Base-by-base conservation (phyloP, 2,113 vertebrate genomes). In the Mungos mungo region DNA sequence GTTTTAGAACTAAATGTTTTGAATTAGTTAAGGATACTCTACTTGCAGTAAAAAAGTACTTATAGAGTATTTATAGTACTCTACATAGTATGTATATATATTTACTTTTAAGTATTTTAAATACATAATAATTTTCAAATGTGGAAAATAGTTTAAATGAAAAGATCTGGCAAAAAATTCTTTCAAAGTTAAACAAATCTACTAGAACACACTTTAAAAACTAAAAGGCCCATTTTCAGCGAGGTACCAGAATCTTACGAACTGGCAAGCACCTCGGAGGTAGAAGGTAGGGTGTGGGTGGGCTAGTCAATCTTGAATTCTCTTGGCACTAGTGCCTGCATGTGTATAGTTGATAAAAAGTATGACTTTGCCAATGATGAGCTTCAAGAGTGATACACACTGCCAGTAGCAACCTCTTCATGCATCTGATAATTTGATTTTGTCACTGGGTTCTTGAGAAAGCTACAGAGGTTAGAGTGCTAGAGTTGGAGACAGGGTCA, bases 321-420 rank as follows among this genome's bases (percentile, higher is more conserved):
- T 97, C 54, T 88, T 95, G 97, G 66, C 80, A 96, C 63, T 92
- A 88, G 41, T 94, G 52, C 50, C 87, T 96, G 38, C 83, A 4
- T 92, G 80, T 97, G 90, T 97, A 97, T 97, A 93, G 90, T 92
- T 98, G 95, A 98, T 97, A 98, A 98, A 98, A 98, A 98, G 90
- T 95, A 93, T 16, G 19, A 91, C 47, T 98, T 52, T 72, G 90
- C 91, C 90, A 97, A 57, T 90, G 90, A 98, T 95, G 88, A 63
- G 52, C 95, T 76, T 95, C 79, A 45, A 29, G 65, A 97, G 63
- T 96, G 97, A 98, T 68, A 8, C 54, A 97, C 65, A 87, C n/a
- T 97, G 85, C 95, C 96, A 98, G 91, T 29, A 98, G 92, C 52
- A 96, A 57, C 25, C 81, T 98, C 72, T 96, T 97, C 89, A 35